Percentiles rank a stretch among this genome's conserved stretches.
Conservation (phyloP, 1,140 invertebrate species). For the Drosophila teissieri region DNA sequence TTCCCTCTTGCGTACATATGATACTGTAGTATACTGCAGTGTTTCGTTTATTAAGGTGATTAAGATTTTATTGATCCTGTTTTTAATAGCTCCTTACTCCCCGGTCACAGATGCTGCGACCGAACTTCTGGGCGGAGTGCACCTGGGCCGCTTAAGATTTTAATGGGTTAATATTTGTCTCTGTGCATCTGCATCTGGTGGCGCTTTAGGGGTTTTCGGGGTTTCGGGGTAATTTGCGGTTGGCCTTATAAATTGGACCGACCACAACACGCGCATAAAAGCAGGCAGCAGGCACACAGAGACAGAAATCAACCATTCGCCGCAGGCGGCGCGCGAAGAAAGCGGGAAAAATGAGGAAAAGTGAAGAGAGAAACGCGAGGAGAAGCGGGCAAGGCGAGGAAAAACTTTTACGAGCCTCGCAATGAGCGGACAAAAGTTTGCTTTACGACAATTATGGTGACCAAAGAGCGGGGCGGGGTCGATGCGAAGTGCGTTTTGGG, state of each 20-base stretch:
- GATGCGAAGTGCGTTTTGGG: background rate
- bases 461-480: background rate
- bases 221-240: background rate
- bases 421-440: constrained; percentile 65
- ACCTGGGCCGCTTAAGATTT: background rate
- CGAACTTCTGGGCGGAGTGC: background rate
- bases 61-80: background rate
- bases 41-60: no score
- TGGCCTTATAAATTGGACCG: constrained; percentile 43
- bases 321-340: constrained; percentile 61
- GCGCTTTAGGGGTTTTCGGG: background rate
- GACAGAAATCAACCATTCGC: constrained; percentile 53
- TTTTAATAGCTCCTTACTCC: no score
- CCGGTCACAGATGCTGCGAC: no score
- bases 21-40: no score
- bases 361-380: background rate
- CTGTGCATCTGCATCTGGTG: constrained; percentile 30
- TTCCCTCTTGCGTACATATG: no score
- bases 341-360: background rate
- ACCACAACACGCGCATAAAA: constrained; percentile 16
- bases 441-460: constrained; percentile 51
- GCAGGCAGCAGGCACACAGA: constrained; percentile 13
- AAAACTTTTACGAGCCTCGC: constrained; percentile 52
- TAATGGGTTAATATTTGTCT: background rate
- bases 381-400: constrained; percentile 9